Percentiles rank a stretch among this genome's conserved stretches.
These are phyloP conservation scores for Holotrichia oblita DNA, from an alignment of 1,140 invertebrate genomes.

Conservation along the genomic window DNA sequence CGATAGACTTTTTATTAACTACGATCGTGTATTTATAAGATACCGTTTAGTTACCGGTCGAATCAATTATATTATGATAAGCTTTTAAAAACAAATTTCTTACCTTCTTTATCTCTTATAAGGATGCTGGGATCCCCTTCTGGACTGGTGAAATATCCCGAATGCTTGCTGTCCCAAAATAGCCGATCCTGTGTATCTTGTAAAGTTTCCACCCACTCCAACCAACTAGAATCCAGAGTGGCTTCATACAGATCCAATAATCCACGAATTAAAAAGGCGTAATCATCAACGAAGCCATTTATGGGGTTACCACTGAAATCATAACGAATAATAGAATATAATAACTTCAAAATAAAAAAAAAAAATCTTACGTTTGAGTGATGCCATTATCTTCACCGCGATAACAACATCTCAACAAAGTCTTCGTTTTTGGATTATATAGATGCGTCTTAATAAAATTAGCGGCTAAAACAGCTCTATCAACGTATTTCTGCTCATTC, in stretches of 20 bases:
- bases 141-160: constrained; percentile 83
- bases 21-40: too few species aligned
- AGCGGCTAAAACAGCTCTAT: constrained; percentile 79
- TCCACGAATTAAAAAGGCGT: constrained; percentile 88
- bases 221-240: constrained; percentile 77
- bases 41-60: too few species aligned
- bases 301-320: constrained; percentile 67
- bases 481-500: constrained; percentile 72
- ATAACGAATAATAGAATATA: neutral
- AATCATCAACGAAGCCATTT: constrained; percentile 89
- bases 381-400: constrained; percentile 69
- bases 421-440: constrained; percentile 70
- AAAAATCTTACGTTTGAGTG: constrained; percentile 60
- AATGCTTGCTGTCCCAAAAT: constrained; percentile 83
- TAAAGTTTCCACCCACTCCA: constrained; percentile 82
- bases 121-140: constrained; percentile 75
- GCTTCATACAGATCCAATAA: constrained; percentile 89
- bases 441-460: constrained; percentile 82
- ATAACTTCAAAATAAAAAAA: neutral
- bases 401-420: constrained; percentile 88
- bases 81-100: too few species aligned
- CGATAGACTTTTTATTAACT: neutral
- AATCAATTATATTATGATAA: too few species aligned
- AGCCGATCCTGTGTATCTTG: constrained; percentile 84
- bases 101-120: constrained; percentile 86